phyloP scores from a whole-genome alignment of 2,113 vertebrate species.

The Protobothrops mucrosquamatus region DNA sequence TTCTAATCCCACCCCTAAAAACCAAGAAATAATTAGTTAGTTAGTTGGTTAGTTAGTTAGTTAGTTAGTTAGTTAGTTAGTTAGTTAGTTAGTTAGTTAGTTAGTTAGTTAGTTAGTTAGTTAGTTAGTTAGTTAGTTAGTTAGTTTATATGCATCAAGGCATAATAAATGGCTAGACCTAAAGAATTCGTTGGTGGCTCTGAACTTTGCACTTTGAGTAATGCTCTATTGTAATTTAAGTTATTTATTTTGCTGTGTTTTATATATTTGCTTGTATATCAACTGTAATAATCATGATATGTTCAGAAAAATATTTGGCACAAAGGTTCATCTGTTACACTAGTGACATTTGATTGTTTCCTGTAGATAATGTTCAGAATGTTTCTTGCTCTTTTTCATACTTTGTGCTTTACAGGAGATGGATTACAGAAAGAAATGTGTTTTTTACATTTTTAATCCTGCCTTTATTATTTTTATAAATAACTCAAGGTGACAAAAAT shows the following conservation, averaged over 20 bases:
- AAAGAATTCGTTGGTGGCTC: neutral
- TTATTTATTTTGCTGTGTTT: neutral
- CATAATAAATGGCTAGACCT: neutral
- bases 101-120: no score
- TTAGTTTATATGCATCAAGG: neutral
- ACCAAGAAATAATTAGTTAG: neutral
- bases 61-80: neutral
- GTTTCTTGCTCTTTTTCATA: neutral
- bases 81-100: neutral
- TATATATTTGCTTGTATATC: neutral
- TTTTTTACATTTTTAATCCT: neutral
- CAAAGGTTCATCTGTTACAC: neutral
- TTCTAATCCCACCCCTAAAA: neutral
- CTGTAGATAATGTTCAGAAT: neutral
- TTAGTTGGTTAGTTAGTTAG: neutral
- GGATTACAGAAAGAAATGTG: neutral
- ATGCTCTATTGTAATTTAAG: neutral
- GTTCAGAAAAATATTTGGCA: neutral
- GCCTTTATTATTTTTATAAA: neutral
- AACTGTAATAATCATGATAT: neutral
- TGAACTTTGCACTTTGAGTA: neutral
- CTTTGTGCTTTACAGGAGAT: neutral
- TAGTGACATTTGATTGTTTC: neutral
- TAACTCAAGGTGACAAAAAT: neutral
- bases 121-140: no score